A percentile compares a stretch with the other conserved stretches of the same genome.
Evolutionary conservation across 2,113 vertebrate genomes (phyloP).

Genomic region (Ochotona curzoniae): DNA sequence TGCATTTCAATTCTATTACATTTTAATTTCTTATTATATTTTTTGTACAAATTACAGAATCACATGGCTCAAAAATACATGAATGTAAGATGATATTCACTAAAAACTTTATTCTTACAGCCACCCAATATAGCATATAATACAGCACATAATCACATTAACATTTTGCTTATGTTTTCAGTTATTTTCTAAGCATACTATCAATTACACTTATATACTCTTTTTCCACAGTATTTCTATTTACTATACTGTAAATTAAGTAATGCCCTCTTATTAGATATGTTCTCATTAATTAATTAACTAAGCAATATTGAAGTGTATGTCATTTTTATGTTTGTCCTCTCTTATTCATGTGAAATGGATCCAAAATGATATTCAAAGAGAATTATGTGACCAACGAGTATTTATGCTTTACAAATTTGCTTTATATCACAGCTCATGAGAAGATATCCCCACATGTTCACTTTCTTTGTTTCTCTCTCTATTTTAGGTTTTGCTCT

Average conservation of each 20-base stretch:
- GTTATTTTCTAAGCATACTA: background rate
- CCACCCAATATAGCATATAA: no score
- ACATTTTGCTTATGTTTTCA: background rate
- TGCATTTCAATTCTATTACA: background rate
- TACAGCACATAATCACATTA: background rate
- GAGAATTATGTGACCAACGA: background rate
- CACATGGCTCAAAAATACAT: background rate
- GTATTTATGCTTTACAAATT: background rate
- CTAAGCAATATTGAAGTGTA: background rate
- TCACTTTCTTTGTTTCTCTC: background rate
- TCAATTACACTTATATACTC: background rate
- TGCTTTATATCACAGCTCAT: background rate
- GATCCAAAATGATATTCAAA: background rate
- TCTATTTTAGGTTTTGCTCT: background rate
- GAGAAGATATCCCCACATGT: background rate
- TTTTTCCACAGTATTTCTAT: background rate
- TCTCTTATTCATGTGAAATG: background rate
- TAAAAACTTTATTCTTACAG: background rate
- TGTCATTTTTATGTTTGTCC: background rate
- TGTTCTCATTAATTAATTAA: background rate
- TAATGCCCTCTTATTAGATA: background rate
- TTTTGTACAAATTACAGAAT: background rate
- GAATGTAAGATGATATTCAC: background rate
- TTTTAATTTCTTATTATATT: background rate
- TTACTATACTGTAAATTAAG: background rate